A percentile compares a stretch with the other conserved stretches of the same genome.
phyloP scores from a whole-genome alignment of 2,113 vertebrate genomes.

The Marmota monax region DNA sequence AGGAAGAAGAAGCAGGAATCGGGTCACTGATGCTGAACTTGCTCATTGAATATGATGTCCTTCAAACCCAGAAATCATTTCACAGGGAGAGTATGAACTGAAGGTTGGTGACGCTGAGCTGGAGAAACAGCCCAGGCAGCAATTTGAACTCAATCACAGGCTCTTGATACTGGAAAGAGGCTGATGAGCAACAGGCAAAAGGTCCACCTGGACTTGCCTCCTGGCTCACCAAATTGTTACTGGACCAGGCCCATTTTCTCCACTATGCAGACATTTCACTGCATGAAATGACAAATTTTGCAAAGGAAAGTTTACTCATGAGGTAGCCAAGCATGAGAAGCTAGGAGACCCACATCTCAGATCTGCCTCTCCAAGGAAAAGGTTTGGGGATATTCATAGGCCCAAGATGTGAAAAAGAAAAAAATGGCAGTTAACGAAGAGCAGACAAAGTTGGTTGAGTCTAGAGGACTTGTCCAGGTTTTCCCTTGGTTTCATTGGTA shows the following conservation, averaged over 20 bases:
- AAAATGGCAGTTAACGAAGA: background rate
- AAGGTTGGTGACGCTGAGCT: background rate
- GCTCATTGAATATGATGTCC: background rate
- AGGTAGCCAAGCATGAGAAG: no score
- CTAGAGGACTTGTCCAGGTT: no score
- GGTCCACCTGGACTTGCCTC: background rate
- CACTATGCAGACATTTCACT: background rate
- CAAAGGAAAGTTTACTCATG: no score
- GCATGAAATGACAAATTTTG: background rate
- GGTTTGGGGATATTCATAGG: background rate
- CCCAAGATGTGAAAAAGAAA: no score
- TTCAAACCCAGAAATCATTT: background rate
- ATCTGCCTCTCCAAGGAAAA: no score
- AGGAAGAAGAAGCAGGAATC: no score
- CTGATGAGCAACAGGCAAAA: background rate
- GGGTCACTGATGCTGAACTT: background rate
- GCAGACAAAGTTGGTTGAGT: no score
- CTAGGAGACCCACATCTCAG: background rate
- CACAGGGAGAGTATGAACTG: background rate
- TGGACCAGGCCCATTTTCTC: background rate
- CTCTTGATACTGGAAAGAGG: background rate
- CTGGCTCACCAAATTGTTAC: background rate
- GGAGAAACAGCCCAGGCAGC: background rate
- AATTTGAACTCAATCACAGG: background rate
- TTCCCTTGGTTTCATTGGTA: background rate